Base-by-base conservation (phyloP, 2,113 vertebrate species). In the Spermophilus dauricus region DNA sequence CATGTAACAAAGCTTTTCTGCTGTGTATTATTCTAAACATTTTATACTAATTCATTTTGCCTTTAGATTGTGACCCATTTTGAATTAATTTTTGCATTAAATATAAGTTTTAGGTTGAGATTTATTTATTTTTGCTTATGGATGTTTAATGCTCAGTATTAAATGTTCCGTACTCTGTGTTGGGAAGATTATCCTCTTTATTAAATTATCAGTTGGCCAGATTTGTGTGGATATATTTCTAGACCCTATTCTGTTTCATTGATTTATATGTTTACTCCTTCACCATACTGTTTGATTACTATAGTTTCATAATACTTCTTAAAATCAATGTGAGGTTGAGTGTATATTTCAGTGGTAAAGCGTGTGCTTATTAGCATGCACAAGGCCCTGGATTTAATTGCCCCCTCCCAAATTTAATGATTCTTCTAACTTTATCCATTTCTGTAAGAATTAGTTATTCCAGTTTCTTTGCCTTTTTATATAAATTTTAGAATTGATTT, bases 71-170 rank as follows among this genome's bases (percentile, higher is more conserved):
- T 86, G 53, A 61, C 72, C 24, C 0, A 5, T 83, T 87, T 86
- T 81, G 45, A 91, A 17, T 76, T 88, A 77, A n/a, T 89, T 92
- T 93, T 70, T 83, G 42, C 77, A 92, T 18, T 77, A 76, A 91
- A 37, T 42, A 42, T 77, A 63, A 92, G 32, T 24, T 78, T 95
- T 92, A 91, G 34, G 16, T 51, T 67, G 69, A 87, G 20, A 42
- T 51, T 90, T 85, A 73, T 67, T 16, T 58, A 28, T 78, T 73
- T 77, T 56, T 45, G 16, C 2, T 9, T 65, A 53, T 88, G 65
- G 24, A 32, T 88, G 22, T 82, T 70, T 58, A 83, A 0, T 83
- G 10, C 8, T 61, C 58, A 61, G 58, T 61, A 61, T 61, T 61
- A 61, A 48, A 1, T 87, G 39, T 42, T 42, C 39, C 39, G 39